Conservation (phyloP, 2,113 vertebrate species). For the Columba janthina region DNA sequence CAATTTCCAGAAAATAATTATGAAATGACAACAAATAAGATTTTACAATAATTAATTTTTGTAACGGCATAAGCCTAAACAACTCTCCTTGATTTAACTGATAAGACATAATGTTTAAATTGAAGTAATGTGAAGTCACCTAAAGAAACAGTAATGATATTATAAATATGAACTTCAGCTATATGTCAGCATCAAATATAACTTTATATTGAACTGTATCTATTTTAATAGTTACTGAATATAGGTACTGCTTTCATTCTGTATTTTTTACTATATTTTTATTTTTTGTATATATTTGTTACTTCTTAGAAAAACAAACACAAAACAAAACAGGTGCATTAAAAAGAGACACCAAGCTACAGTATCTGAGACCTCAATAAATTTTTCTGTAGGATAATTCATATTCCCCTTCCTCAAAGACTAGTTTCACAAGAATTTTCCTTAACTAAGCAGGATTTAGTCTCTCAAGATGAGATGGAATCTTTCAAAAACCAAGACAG, state of each 20-base stretch:
- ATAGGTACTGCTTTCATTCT: neutral
- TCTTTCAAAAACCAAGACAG: neutral
- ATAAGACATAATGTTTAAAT: neutral
- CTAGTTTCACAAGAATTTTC: neutral
- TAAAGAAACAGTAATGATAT: neutral
- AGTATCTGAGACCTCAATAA: neutral
- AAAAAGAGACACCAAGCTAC: neutral
- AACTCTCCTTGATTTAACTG: neutral
- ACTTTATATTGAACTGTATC: neutral
- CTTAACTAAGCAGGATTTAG: neutral
- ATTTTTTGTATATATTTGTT: neutral
- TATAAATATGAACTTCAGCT: neutral
- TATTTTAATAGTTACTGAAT: neutral
- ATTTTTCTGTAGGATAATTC: neutral
- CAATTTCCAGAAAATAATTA: neutral
- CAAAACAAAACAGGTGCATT: neutral
- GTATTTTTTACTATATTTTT: neutral
- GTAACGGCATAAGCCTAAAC: neutral
- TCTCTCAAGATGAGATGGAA: neutral
- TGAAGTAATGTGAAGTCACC: neutral
- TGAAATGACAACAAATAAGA: neutral
- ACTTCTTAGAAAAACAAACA: neutral
- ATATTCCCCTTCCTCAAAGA: neutral
- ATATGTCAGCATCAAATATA: neutral
- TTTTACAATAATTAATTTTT: neutral